Percentiles rank a stretch among this genome's conserved stretches.
Conservation (phyloP, 2,888 invertebrate species). For the Drosophila paramelanica region DNA sequence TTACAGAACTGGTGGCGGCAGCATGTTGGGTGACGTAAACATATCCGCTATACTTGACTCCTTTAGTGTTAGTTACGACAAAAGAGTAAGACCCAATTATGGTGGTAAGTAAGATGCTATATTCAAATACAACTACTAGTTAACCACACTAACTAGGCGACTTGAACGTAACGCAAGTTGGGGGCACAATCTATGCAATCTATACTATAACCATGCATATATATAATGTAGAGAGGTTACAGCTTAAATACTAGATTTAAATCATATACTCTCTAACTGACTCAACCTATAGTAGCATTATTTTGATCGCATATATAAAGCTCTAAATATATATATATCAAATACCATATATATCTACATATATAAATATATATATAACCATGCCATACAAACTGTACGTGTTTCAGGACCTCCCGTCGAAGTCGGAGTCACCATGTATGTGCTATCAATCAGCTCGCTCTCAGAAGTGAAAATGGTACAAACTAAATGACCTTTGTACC, state of each 20-base stretch:
- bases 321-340: background rate
- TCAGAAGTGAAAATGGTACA: conserved; percentile 99
- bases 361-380: conserved; percentile 34
- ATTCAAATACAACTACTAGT: conserved; percentile 21
- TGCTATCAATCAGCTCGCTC: conserved; percentile 98
- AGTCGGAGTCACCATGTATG: conserved; percentile 99
- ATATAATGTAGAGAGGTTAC: conserved; percentile 20
- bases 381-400: conserved; percentile 69
- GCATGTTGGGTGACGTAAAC: conserved; percentile 96
- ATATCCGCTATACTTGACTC: conserved; percentile 97
- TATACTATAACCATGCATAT: background rate
- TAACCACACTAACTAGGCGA: conserved; percentile 57
- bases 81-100: conserved; percentile 99
- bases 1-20: conserved; percentile 86
- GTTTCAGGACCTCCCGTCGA: conserved; percentile 97
- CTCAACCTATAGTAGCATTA: conserved; percentile 10
- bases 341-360: conserved; percentile 1
- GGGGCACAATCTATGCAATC: conserved; percentile 36
- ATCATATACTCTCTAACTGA: conserved; percentile 9
- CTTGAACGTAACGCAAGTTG: conserved; percentile 49
- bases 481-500: conserved; percentile 79
- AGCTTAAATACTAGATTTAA: conserved; percentile 4
- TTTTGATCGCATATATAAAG: conserved; percentile 1
- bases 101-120: conserved; percentile 90
- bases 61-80: conserved; percentile 98